phyloP scores from a whole-genome alignment of 2,888 invertebrate genomes.

The Crematogaster levior region DNA sequence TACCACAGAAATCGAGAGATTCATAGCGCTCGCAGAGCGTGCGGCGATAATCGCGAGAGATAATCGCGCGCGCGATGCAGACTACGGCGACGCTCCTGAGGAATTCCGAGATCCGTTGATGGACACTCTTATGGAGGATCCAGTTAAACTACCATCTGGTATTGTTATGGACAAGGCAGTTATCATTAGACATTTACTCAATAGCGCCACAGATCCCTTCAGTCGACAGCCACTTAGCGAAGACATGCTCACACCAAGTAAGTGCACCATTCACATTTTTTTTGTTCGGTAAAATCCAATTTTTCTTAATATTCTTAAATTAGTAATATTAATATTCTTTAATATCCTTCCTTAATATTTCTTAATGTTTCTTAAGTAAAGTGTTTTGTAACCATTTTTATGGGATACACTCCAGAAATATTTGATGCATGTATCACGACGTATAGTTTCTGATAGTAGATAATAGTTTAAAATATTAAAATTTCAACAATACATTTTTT shows the following conservation, averaged over 20 bases:
- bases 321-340: too few relatives aligned
- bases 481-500: not conserved
- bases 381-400: not conserved
- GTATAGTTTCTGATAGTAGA: too few relatives aligned
- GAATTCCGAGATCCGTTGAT: constrained; percentile 98
- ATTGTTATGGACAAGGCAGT: constrained; percentile 96
- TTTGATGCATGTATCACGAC: not conserved
- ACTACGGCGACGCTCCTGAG: constrained; percentile 98
- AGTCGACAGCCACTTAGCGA: constrained; percentile 98
- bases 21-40: constrained; percentile 91
- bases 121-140: constrained; percentile 99
- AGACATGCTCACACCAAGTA: constrained; percentile 96
- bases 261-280: constrained; percentile 64
- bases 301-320: not conserved
- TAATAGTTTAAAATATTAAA: too few relatives aligned
- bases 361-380: too few relatives aligned
- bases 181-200: constrained; percentile 96
- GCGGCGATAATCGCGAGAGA: constrained; percentile 92
- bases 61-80: constrained; percentile 95
- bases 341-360: too few relatives aligned
- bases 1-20: constrained; percentile 93
- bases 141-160: constrained; percentile 96
- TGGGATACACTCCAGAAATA: not conserved
- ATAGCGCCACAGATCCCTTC: constrained; percentile 99
- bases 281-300: not conserved